A percentile compares a stretch with the other conserved stretches of the same genome.
These are phyloP conservation scores for Corydoras sp. DNA, from an alignment of 2,113 vertebrate genomes.

Conservation along the genomic window DNA sequence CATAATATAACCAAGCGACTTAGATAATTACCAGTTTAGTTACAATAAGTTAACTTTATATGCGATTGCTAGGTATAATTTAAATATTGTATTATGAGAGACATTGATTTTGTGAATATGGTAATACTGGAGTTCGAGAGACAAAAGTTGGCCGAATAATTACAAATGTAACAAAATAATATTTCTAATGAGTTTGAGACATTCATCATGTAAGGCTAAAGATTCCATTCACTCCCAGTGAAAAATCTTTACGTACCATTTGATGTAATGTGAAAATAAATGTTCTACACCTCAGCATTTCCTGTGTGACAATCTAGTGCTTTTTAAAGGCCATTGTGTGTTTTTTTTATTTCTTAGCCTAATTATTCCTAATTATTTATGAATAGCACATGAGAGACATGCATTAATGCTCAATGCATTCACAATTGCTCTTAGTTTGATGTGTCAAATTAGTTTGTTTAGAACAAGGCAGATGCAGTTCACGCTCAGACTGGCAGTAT, in stretches of 20 bases:
- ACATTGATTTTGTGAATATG: too few species aligned
- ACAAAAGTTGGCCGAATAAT: too few species aligned
- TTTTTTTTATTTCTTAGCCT: slow-evolving; percentile 2
- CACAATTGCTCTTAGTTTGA: slow-evolving; percentile 10
- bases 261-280: not conserved
- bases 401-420: slow-evolving; percentile 2
- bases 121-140: too few species aligned
- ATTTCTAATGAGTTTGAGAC: too few species aligned
- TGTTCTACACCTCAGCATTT: too few species aligned
- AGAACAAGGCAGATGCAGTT: slow-evolving; percentile 28
- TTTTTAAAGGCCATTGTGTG: slow-evolving; percentile 2
- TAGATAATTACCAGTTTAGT: too few species aligned
- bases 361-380: slow-evolving; percentile 34
- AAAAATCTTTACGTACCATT: not conserved
- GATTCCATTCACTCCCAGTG: not conserved
- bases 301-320: not conserved
- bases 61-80: too few species aligned
- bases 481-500: slow-evolving; percentile 26
- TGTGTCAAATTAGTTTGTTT: slow-evolving; percentile 32
- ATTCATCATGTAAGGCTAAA: too few species aligned
- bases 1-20: too few species aligned
- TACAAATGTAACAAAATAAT: too few species aligned
- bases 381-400: slow-evolving; percentile 17
- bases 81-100: too few species aligned
- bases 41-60: too few species aligned